These are phyloP conservation scores for Cynopterus brachyotis DNA, from an alignment of 2,113 vertebrate genomes.

Conservation along the genomic window DNA sequence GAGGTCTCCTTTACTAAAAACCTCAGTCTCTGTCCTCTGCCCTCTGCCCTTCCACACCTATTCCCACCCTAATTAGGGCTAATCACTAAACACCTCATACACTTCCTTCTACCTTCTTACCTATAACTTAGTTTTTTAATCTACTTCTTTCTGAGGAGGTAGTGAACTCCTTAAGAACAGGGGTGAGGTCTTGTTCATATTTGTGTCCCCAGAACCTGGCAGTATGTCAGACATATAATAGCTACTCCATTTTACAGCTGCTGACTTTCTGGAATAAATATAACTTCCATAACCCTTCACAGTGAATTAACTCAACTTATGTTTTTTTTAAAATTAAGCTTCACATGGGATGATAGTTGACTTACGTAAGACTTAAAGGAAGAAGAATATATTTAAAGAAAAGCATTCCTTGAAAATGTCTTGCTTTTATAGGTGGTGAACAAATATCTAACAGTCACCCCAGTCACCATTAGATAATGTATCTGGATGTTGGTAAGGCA, in stretches of 20 bases:
- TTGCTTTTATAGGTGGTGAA: background rate
- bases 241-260: background rate
- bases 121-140: background rate
- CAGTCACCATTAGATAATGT: background rate
- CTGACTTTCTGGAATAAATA: slow-evolving; percentile 31
- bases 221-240: background rate
- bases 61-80: background rate
- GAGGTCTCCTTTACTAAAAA: background rate
- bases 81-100: background rate
- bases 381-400: slow-evolving; percentile 52
- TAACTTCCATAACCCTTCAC: slow-evolving; percentile 50
- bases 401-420: background rate
- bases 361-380: slow-evolving; percentile 61
- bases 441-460: background rate
- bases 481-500: background rate
- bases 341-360: slow-evolving; percentile 36
- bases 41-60: background rate
- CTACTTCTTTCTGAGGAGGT: background rate
- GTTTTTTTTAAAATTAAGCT: slow-evolving; percentile 55
- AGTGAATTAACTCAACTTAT: slow-evolving; percentile 57
- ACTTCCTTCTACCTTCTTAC: background rate
- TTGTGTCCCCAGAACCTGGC: background rate
- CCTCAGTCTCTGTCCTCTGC: background rate
- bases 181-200: background rate
- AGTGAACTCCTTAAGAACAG: background rate